Percentiles rank a stretch among this genome's conserved stretches.
phyloP scores from a whole-genome alignment of 2,797 vertebrate genomes.

The Onychomys arenicola region DNA sequence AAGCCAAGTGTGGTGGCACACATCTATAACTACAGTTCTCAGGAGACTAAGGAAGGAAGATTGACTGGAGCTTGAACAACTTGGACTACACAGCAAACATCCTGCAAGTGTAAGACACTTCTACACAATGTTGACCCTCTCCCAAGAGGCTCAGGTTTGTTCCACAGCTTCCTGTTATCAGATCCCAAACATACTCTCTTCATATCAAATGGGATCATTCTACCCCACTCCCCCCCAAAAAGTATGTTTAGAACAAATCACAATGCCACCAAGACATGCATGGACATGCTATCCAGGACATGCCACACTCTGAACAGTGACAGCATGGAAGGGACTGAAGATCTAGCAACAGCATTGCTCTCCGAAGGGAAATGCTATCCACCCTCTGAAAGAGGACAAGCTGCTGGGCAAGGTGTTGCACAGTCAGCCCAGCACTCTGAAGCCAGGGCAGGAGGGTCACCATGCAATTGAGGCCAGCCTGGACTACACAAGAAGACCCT shows the following conservation, averaged over 20 bases:
- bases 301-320: background rate
- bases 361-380: background rate
- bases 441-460: background rate
- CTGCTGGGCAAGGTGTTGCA: background rate
- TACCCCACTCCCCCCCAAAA: fast-evolving
- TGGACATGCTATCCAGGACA: background rate
- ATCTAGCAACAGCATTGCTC: background rate
- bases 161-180: background rate
- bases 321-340: background rate
- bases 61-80: background rate
- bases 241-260: slow-evolving; percentile 3
- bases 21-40: background rate
- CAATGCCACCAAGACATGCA: background rate
- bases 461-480: background rate
- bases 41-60: background rate
- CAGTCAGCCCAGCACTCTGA: background rate
- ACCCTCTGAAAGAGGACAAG: background rate
- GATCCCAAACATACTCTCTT: slow-evolving; percentile 23
- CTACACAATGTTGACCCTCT: background rate
- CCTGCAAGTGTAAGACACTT: background rate
- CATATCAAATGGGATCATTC: background rate
- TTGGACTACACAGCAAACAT: background rate
- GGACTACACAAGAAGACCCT: background rate
- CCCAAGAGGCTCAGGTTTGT: background rate
- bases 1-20: background rate